Evolutionary conservation across 2,797 vertebrate species (phyloP), one percentile per base, ranked within the genome.

Genomic region (Taeniopygia guttata): DNA sequence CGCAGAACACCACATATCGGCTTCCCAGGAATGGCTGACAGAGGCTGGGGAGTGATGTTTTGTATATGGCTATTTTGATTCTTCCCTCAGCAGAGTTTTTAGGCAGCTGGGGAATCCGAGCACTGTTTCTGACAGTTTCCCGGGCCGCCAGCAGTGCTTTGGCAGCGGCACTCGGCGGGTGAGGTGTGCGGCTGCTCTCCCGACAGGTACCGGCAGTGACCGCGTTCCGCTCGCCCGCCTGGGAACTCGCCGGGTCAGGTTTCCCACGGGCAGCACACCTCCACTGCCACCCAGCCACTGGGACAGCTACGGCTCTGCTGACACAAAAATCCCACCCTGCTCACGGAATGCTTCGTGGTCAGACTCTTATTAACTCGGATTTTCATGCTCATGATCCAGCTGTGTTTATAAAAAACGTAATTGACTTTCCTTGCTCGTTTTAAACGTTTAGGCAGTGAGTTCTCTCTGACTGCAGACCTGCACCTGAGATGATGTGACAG

Each of bases 201-300:
- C 5, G 27, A 11, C 26, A 79, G 63, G 34, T 16, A 23, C 48
- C 30, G 10, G 59, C 80, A 88, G 36, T 42, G 81, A 70, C 62
- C 75, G 46, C 4, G 2, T 68, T 92, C 64, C 29, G 5, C 51
- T 73, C 19, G 0, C 10, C 45, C 68, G 84, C 83, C 87, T 97
- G 97, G 93, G 94, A 97, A 96, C 92, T 70, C 23, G 32, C 52
- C 4, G 0, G 58, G 84, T 63, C 90, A 62, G 72, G 74, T 94
- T 97, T 97, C 96, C 96, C 97, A 97, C 66, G 62, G 76, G 43
- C 55, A 88, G 9, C 84, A 90, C 93, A 95, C 82, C 87, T 95
- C 75, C 36, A 12, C 27, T 91, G 89, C 79, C 90, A 95, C 70
- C 79, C 83, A 78, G 81, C 78, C 95, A 88, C 75, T 1, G 14